A percentile compares a stretch with the other conserved stretches of the same genome.
Evolutionary conservation across 2,888 invertebrate genomes (phyloP).

Genomic region (Alloplasta piceator): DNA sequence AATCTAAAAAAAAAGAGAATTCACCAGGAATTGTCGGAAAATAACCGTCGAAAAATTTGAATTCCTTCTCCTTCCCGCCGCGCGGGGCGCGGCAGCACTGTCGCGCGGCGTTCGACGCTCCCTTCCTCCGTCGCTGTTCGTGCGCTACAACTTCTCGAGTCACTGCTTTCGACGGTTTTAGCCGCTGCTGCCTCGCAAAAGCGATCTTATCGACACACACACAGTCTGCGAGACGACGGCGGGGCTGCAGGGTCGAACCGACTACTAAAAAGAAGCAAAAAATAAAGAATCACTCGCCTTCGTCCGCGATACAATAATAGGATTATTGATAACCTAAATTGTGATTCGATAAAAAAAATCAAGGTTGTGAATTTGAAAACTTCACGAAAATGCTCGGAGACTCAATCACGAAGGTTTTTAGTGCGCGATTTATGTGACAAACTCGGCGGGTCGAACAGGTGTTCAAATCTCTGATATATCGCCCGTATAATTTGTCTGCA

Average conservation of each 20-base stretch:
- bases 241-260: slow-evolving; percentile 33
- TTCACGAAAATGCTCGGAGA: too few relatives aligned
- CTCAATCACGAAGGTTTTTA: not conserved
- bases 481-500: slow-evolving; percentile 33
- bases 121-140: not conserved
- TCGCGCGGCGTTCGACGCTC: not conserved
- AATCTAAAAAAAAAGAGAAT: not conserved
- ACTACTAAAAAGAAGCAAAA: not conserved
- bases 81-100: not conserved
- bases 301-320: slow-evolving; percentile 9
- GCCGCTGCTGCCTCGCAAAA: not conserved
- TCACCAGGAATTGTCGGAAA: not conserved
- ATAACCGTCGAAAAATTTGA: not conserved
- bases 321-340: slow-evolving; percentile 14
- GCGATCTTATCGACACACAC: slow-evolving; percentile 55
- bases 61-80: not conserved
- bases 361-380: too few relatives aligned
- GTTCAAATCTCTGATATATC: slow-evolving; percentile 63
- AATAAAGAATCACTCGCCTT: not conserved
- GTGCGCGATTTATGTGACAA: slow-evolving; percentile 26
- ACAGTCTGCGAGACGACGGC: slow-evolving; percentile 51
- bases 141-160: not conserved
- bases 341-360: slow-evolving; percentile 7
- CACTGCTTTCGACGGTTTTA: not conserved
- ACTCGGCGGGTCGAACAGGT: slow-evolving; percentile 73